Evolutionary conservation across 2,888 invertebrate species (phyloP).

Genomic region (Neocrepidodera transversa): DNA sequence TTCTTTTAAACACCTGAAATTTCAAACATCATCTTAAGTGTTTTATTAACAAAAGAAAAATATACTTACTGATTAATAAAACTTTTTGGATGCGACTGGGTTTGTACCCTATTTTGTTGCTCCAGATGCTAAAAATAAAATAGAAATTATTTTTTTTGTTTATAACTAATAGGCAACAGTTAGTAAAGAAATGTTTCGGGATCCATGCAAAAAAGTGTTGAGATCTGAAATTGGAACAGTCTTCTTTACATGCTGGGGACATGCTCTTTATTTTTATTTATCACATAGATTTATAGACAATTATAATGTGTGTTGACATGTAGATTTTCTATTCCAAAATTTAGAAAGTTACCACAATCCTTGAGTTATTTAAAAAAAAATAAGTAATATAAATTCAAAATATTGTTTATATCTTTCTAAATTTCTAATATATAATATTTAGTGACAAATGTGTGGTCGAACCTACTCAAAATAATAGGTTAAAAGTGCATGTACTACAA

Average conservation of each 20-base stretch:
- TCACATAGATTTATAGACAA: too few relatives aligned
- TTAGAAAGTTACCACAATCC: too few relatives aligned
- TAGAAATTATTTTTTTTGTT: slow-evolving; percentile 11
- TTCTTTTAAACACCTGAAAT: slow-evolving; percentile 81
- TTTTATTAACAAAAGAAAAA: not conserved
- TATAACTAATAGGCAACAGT: not conserved
- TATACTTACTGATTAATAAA: slow-evolving; percentile 80
- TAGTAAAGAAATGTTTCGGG: slow-evolving; percentile 9
- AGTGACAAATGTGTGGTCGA: not conserved
- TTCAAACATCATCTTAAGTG: not conserved
- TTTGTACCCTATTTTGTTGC: slow-evolving; percentile 71
- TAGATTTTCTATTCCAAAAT: too few relatives aligned
- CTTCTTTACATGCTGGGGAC: slow-evolving; percentile 28
- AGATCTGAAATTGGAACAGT: slow-evolving; percentile 3
- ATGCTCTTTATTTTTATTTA: slow-evolving; percentile 16
- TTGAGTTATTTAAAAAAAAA: too few relatives aligned
- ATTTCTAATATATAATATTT: too few relatives aligned
- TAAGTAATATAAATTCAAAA: too few relatives aligned
- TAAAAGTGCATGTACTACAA: not conserved
- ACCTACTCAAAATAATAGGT: not conserved
- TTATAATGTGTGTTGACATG: too few relatives aligned
- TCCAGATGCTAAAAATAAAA: slow-evolving; percentile 70
- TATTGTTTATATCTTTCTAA: not conserved
- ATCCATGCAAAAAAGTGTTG: slow-evolving; percentile 25
- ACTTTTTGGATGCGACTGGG: slow-evolving; percentile 69